Base-by-base conservation (phyloP, 2,888 invertebrate genomes). In the Vesta saturnalis region DNA sequence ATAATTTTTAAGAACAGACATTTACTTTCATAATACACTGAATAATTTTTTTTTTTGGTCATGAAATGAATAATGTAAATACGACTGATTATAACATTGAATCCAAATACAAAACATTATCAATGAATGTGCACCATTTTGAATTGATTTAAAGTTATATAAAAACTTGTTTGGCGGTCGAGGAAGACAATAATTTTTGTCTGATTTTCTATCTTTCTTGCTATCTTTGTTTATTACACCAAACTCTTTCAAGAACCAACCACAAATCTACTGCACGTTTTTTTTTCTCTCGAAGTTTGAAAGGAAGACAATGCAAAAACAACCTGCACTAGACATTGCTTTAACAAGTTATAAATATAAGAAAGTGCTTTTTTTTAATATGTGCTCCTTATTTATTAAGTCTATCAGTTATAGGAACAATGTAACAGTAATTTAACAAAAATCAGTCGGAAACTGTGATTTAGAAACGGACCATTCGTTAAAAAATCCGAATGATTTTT, bases 161-260 rank as follows among this genome's bases (percentile, higher is more conserved):
- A 71, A 73, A 74, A 76, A 76, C 75, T 75, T 72, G 74, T 76
- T 76, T 76, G 76, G 76, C 76, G 72, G 67, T 71, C 67, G 72
- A 75, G 76, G 76, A 75, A 76, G 76, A 76, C 76, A 74, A 75
- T 72, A 74, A 74, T 73, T 71, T 66, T 69, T 66, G 70, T 67
- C 56, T 65, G 39, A 62, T 66, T 63, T 63, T 58, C 67, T 52
- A 57, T 72, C 68, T 60, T 66, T 70, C 43, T 72, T 56, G 23
- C 47, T 57, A 55, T 49, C 65, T 64, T 69, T 68, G 66, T 71
- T 69, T 65, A 64, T 60, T 57, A 56, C 21, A 56, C 55, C 62
- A 23, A 59, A 21, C 69, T 69, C 64, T 66, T 39, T 69, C 23
- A n/a, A 35, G 46, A 57, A 61, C 67, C 47, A 47, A 67, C 52